Conservation (phyloP, 2,888 invertebrate genomes). For the Acrobasis consociella region DNA sequence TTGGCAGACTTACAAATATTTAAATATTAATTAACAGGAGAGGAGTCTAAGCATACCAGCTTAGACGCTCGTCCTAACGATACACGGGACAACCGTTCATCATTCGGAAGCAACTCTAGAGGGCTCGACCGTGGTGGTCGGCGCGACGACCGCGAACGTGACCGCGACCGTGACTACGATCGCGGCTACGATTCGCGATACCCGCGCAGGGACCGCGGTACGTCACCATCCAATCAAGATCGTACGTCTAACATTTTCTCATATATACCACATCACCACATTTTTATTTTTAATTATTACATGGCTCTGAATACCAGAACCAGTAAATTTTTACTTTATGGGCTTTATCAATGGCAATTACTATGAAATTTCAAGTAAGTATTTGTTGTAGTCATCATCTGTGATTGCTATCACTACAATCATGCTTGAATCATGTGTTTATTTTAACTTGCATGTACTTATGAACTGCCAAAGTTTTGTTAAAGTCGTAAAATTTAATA, state of each 20-base stretch:
- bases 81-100: constrained; percentile 69
- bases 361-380: background rate
- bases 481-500: background rate
- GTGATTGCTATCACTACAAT: background rate
- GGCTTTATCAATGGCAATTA: background rate
- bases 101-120: constrained; percentile 75
- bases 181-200: constrained; percentile 81
- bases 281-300: background rate
- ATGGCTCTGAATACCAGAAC: background rate
- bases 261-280: background rate
- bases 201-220: constrained; percentile 78
- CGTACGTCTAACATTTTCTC: constrained; percentile 7
- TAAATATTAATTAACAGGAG: constrained; percentile 54
- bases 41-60: constrained; percentile 78
- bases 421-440: background rate
- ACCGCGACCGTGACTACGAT: constrained; percentile 83
- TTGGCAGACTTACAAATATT: constrained; percentile 19
- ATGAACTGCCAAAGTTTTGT: background rate
- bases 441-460: constrained; percentile 3
- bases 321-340: background rate
- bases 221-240: constrained; percentile 32
- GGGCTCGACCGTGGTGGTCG: constrained; percentile 79
- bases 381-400: constrained; percentile 1
- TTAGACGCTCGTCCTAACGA: constrained; percentile 75
- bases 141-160: constrained; percentile 80